Base-by-base conservation (phyloP, 2,888 invertebrate genomes). In the Aporophyla nigra region DNA sequence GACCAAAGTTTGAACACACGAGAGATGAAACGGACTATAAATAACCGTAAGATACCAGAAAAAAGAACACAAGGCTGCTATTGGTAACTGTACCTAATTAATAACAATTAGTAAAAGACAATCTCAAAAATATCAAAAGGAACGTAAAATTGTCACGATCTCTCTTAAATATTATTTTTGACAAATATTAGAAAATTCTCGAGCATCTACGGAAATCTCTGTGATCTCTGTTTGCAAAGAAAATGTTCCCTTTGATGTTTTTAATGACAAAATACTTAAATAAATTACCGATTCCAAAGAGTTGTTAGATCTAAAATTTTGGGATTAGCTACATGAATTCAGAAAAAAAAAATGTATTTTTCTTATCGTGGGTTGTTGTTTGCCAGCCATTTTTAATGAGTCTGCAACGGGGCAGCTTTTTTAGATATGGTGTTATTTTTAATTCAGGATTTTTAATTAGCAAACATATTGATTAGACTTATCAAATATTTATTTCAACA, bases 1-100 rank as follows among this genome's bases (percentile, higher is more conserved):
- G 90, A 90, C 90, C 91, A 88, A 86, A 89, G 91, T 94, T 93
- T 92, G 91, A 93, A 93, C 92, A 93, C 92, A 91, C 90, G 91
- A 87, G 91, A 92, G 91, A 93, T 91, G 92, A 90, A 89, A 90
- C 89, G 78, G 87, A 87, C 89, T 91, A 87, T 90, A 93, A 94
- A 93, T 95, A 94, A 89, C 89, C 84, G 80, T 71, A 76, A 86
- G 85, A 86, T 90, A 89, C 86, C 85, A 88, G 82, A 90, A 89
- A 91, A 83, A 91, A 88, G 88, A 83, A 83, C 78, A 82, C 70
- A 81, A 49, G 16, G 27, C 66, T 65, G 40, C 56, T 76, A 70
- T 69, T 59, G 69, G 70, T 85, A 85, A 70, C 87, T 46, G 43
- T 78, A 73, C 51, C 63, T 74, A 61, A 6, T 4, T 43, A 68